These are phyloP conservation scores for Poeciliopsis turrubarensis DNA, from an alignment of 2,113 vertebrate genomes.

Conservation along the genomic window DNA sequence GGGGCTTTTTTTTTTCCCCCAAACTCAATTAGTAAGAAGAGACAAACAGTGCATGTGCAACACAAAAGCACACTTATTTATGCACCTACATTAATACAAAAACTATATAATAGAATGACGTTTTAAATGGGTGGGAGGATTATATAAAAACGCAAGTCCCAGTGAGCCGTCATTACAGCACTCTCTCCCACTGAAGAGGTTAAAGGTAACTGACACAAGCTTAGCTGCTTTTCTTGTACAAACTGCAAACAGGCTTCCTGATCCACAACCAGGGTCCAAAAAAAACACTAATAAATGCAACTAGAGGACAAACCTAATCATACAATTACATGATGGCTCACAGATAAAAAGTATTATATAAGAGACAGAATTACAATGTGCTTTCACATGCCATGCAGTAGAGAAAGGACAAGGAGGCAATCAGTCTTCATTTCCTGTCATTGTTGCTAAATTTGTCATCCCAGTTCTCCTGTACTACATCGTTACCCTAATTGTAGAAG, in stretches of 20 bases:
- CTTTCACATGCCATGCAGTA: slow-evolving; percentile 28
- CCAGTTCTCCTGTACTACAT: slow-evolving; percentile 83
- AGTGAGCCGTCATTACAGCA: slow-evolving; percentile 58
- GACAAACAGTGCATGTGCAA: slow-evolving; percentile 2
- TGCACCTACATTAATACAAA: slow-evolving; percentile 49
- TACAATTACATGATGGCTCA: slow-evolving; percentile 5
- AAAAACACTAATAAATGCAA: slow-evolving; percentile 17
- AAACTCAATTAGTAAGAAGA: slow-evolving; percentile 32
- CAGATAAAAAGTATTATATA: slow-evolving; percentile 22
- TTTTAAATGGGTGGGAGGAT: slow-evolving; percentile 72
- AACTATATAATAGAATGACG: slow-evolving; percentile 59
- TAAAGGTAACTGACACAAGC: slow-evolving; percentile 56
- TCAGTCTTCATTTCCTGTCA: slow-evolving; percentile 56
- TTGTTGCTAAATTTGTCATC: slow-evolving; percentile 80
- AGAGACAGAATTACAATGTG: slow-evolving; percentile 23
- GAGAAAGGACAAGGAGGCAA: slow-evolving; percentile 34
- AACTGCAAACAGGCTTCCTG: slow-evolving; percentile 19
- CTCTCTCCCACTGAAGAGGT: slow-evolving; percentile 60
- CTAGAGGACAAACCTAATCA: slow-evolving; percentile 1
- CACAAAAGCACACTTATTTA: slow-evolving; percentile 6
- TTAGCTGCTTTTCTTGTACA: slow-evolving; percentile 30
- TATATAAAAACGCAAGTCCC: slow-evolving; percentile 64
- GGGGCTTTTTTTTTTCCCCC: slow-evolving; percentile 7
- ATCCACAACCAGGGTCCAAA: slow-evolving; percentile 5
- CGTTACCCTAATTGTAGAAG: slow-evolving; percentile 78